These are phyloP conservation scores for Drosophila ercepeae DNA, from an alignment of 1,140 invertebrate species.

Conservation along the genomic window DNA sequence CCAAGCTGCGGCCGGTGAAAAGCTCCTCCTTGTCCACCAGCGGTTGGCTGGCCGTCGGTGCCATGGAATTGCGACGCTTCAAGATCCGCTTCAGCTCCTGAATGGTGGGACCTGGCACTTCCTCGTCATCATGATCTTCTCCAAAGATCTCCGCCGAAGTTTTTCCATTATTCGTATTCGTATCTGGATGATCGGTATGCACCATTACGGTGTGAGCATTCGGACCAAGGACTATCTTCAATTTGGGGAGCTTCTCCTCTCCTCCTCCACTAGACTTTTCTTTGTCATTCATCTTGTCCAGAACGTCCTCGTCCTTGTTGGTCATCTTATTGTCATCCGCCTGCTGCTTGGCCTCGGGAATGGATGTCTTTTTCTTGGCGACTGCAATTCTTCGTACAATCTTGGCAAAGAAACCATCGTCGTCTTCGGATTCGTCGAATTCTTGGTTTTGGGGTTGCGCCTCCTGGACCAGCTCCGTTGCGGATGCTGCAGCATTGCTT, in stretches of 20 bases:
- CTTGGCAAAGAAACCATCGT: neutral
- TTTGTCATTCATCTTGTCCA: neutral
- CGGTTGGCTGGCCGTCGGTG: slow-evolving; percentile 42
- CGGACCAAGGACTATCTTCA: slow-evolving; percentile 54
- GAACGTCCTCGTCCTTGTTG: neutral
- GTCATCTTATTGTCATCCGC: neutral
- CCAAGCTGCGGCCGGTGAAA: slow-evolving; percentile 17
- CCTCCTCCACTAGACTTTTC: neutral
- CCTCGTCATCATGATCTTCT: slow-evolving; percentile 1
- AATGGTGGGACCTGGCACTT: neutral
- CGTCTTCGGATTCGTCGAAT: neutral
- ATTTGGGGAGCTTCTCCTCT: neutral
- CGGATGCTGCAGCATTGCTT: neutral
- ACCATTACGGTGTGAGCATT: slow-evolving; percentile 41
- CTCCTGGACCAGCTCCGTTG: neutral
- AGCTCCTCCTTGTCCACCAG: slow-evolving; percentile 47
- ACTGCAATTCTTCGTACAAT: too few species aligned
- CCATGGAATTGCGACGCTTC: slow-evolving; percentile 57
- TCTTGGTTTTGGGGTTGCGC: neutral
- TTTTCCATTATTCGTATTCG: neutral
- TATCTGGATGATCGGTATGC: neutral
- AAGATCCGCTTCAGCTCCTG: slow-evolving; percentile 24
- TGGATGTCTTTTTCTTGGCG: neutral
- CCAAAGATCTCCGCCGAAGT: neutral
- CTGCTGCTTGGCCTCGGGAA: neutral